Evolutionary conservation across 2,888 invertebrate species (phyloP).

Genomic region (Scaptomyza tumidula): DNA sequence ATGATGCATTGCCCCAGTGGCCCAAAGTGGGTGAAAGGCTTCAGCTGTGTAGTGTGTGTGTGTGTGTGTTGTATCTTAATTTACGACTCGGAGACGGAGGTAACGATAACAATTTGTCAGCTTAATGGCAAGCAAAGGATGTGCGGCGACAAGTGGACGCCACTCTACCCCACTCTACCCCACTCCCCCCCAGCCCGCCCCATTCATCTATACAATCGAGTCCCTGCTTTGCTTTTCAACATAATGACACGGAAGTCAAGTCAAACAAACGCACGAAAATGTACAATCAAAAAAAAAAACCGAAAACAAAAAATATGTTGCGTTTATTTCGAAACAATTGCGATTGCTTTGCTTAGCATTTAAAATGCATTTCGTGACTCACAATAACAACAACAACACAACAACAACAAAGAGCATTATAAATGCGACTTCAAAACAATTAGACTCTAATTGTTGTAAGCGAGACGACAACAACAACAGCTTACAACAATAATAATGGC

Average conservation of each 20-base stretch:
- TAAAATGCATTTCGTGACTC: constrained; percentile 55
- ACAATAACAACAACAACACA: constrained; percentile 19
- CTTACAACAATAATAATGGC: constrained; percentile 4
- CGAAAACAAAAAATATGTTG: constrained; percentile 49
- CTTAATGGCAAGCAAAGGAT: constrained; percentile 74
- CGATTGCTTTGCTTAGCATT: constrained; percentile 44
- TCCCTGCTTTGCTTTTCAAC: no score
- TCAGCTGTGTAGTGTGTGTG: constrained; percentile 9
- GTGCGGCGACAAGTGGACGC: constrained; percentile 55
- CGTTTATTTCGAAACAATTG: constrained; percentile 64
- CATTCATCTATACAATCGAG: no score
- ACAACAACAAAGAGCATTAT: constrained; percentile 37
- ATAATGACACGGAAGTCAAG: constrained; percentile 52
- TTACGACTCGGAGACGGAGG: constrained; percentile 59
- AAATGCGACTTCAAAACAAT: constrained; percentile 71
- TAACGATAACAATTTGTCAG: constrained; percentile 79
- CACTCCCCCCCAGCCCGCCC: no score
- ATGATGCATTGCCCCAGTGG: constrained; percentile 73
- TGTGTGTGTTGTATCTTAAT: constrained; percentile 53
- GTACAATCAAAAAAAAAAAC: constrained; percentile 44
- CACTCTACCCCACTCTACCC: background rate
- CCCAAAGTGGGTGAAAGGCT: constrained; percentile 78
- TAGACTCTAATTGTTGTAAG: constrained; percentile 60
- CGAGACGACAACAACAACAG: constrained; percentile 36
- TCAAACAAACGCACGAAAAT: constrained; percentile 36